Evolutionary conservation across 2,113 vertebrate species (phyloP).

Genomic region (human (Homo sapiens)): DNA sequence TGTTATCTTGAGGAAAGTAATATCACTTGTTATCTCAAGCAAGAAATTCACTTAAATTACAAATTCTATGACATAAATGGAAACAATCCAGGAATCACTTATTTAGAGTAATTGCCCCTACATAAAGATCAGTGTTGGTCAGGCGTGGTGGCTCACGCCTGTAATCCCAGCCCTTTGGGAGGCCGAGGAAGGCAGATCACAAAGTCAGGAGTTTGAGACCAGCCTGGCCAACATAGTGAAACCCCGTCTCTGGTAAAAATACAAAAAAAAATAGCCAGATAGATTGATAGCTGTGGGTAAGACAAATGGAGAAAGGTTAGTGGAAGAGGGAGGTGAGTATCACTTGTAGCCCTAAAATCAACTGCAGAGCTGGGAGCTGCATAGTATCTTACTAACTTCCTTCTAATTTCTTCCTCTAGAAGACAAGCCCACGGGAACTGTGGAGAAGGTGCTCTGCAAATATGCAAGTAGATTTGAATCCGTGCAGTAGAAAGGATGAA

Average conservation of each 20-base stretch:
- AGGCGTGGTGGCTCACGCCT: no score
- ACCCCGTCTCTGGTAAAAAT: no score
- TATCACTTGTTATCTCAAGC: no score
- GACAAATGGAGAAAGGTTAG: background rate
- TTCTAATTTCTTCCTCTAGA: background rate
- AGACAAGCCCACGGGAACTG: background rate
- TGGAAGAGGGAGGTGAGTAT: background rate
- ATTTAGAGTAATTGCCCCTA: background rate
- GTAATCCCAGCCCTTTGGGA: no score
- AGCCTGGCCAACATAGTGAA: no score
- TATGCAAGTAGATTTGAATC: background rate
- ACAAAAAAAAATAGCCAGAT: no score
- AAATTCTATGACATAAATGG: background rate
- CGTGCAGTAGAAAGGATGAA: background rate
- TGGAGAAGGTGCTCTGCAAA: background rate
- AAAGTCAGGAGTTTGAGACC: no score
- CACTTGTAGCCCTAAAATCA: background rate
- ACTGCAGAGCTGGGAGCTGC: no score
- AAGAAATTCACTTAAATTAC: background rate
- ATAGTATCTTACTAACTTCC: background rate
- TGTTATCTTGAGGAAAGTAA: no score
- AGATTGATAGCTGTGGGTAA: background rate
- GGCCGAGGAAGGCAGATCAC: fast-evolving
- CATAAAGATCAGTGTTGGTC: background rate
- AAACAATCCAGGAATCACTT: background rate